phyloP scores from a whole-genome alignment of 2,797 vertebrate species.

The Potorous gilbertii region DNA sequence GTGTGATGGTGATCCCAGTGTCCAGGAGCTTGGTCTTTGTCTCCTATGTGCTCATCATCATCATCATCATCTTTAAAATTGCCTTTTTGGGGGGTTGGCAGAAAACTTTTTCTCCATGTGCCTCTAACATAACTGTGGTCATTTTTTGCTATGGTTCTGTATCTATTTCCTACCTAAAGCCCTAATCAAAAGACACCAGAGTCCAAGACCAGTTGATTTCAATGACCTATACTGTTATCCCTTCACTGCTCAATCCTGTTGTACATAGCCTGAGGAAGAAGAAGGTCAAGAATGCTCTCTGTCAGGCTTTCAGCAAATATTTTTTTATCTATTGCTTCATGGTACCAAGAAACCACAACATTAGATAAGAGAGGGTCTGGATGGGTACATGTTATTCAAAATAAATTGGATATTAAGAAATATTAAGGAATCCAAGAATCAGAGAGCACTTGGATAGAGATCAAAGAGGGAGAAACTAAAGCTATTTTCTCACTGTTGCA shows the following conservation, averaged over 20 bases:
- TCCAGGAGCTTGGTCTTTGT: neutral
- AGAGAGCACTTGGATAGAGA: neutral
- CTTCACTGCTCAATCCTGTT: conserved; percentile 24
- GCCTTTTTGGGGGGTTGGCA: neutral
- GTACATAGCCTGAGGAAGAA: conserved; percentile 63
- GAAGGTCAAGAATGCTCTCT: conserved; percentile 30
- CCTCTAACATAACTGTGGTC: conserved; percentile 51
- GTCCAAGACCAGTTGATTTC: conserved; percentile 45
- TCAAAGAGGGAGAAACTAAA: neutral
- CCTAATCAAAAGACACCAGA: conserved; percentile 42
- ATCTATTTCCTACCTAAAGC: conserved; percentile 45
- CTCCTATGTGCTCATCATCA: conserved; percentile 53
- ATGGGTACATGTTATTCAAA: neutral
- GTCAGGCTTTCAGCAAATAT: conserved; percentile 22
- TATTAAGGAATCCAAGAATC: neutral
- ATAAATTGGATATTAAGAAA: neutral
- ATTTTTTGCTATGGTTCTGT: conserved; percentile 46
- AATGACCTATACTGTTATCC: conserved; percentile 29
- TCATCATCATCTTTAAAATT: conserved; percentile 62
- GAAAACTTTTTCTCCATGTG: conserved; percentile 46
- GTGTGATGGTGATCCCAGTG: conserved; percentile 57
- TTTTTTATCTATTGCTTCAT: neutral
- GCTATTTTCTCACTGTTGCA: neutral
- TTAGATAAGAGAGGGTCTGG: neutral
- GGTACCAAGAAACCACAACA: neutral